Evolutionary conservation across 2,888 invertebrate species (phyloP).

Genomic region (Notodonta dromedarius): DNA sequence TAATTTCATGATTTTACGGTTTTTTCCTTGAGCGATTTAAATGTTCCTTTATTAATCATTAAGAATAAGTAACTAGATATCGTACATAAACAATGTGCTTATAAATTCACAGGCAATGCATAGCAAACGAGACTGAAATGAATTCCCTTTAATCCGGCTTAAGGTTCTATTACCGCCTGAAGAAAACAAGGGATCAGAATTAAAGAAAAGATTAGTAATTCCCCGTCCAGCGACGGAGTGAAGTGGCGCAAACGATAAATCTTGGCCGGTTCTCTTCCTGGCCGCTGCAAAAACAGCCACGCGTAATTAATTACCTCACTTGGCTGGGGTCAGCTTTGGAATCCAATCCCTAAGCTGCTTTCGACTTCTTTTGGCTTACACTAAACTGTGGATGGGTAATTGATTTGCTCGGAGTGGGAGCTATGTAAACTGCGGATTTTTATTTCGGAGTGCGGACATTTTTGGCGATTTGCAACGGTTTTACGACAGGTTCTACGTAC

Average conservation of each 20-base stretch:
- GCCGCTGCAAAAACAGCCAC: slow-evolving; percentile 74
- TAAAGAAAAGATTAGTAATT: slow-evolving; percentile 77
- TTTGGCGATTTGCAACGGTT: background rate
- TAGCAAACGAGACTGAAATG: slow-evolving; percentile 63
- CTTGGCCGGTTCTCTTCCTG: slow-evolving; percentile 69
- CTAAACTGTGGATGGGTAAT: slow-evolving; percentile 61
- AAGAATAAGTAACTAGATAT: slow-evolving; percentile 6
- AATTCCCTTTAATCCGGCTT: slow-evolving; percentile 66
- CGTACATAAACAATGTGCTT: slow-evolving; percentile 10
- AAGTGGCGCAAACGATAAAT: slow-evolving; percentile 72
- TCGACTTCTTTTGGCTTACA: slow-evolving; percentile 71
- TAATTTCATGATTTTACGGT: too few relatives aligned
- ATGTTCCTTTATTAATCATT: background rate
- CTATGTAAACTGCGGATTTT: slow-evolving; percentile 27
- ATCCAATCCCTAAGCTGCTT: slow-evolving; percentile 68
- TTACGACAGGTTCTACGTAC: background rate
- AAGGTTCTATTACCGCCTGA: slow-evolving; percentile 66
- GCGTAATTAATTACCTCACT: slow-evolving; percentile 76
- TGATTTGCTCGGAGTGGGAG: slow-evolving; percentile 46
- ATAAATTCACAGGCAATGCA: slow-evolving; percentile 50
- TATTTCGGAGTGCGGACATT: background rate
- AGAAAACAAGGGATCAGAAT: slow-evolving; percentile 76
- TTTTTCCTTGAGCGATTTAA: too few relatives aligned
- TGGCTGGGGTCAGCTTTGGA: slow-evolving; percentile 66
- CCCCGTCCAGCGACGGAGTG: slow-evolving; percentile 62